A percentile compares a stretch with the other conserved stretches of the same genome.
Conservation (phyloP, 2,113 vertebrate species). For the Glareola pratincola region DNA sequence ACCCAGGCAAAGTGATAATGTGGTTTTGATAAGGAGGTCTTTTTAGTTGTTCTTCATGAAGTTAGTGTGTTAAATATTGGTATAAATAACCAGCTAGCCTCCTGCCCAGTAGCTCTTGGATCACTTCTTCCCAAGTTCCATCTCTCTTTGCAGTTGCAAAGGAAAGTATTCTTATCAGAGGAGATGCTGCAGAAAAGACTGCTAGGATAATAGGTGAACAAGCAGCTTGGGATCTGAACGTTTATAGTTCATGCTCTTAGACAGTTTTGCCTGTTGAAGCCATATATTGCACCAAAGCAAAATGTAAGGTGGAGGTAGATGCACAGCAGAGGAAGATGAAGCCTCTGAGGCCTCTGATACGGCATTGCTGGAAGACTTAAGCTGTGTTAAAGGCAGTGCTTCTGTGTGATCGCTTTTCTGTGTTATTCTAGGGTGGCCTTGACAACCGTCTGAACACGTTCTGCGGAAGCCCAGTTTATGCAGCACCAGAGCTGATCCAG, state of each 20-base stretch:
- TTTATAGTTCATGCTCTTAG: neutral
- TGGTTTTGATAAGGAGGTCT: neutral
- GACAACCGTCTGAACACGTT: conserved; percentile 88
- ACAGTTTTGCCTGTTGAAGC: neutral
- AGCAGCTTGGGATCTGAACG: neutral
- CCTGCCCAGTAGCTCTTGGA: neutral
- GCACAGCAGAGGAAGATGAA: neutral
- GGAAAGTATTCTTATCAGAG: neutral
- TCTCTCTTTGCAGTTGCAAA: neutral
- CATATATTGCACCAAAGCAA: neutral
- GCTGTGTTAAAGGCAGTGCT: neutral
- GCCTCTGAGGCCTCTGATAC: neutral
- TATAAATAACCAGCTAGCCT: neutral
- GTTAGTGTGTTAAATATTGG: neutral
- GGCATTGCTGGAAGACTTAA: neutral
- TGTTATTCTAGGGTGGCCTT: conserved; percentile 81
- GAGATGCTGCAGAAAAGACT: neutral
- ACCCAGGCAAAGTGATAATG: neutral
- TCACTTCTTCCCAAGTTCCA: neutral
- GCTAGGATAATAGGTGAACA: neutral
- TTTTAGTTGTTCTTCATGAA: neutral
- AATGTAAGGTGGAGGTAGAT: neutral
- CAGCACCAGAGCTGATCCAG: conserved; percentile 93
- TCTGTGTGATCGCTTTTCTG: neutral
- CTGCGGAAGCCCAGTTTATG: conserved; percentile 94